Evolutionary conservation across 1,140 invertebrate genomes (phyloP).

Genomic region (Bathynomus jamesi): DNA sequence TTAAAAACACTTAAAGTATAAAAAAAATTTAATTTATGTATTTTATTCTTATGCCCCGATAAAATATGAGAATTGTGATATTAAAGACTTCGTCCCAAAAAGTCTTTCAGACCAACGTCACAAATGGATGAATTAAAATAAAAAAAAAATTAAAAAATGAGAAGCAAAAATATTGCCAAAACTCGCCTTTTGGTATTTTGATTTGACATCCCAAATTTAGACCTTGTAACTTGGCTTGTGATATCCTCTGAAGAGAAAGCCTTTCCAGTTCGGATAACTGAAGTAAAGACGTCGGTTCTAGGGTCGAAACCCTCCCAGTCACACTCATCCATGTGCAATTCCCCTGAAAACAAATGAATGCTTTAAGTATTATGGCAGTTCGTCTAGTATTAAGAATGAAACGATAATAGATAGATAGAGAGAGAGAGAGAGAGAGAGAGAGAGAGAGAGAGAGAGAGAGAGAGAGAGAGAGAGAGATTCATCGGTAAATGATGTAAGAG

Average conservation of each 20-base stretch:
- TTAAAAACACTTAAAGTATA: neutral
- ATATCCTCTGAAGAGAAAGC: conserved; percentile 68
- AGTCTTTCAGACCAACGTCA: no score
- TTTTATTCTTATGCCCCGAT: no score
- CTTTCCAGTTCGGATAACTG: conserved; percentile 71
- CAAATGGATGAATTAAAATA: neutral
- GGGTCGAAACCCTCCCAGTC: conserved; percentile 61
- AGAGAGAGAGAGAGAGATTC: no score
- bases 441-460: no score
- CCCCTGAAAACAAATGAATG: conserved; percentile 51
- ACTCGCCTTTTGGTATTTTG: conserved; percentile 59
- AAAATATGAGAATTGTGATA: no score
- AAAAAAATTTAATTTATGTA: neutral
- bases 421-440: no score
- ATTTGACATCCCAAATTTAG: conserved; percentile 73
- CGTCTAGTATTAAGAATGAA: neutral
- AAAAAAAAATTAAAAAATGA: neutral
- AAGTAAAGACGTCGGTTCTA: conserved; percentile 61
- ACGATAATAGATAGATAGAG: no score
- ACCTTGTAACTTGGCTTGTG: conserved; percentile 75
- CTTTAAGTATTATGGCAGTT: no score
- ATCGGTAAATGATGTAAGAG: no score
- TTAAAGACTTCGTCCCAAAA: no score
- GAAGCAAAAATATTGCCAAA: conserved; percentile 7
- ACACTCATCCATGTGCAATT: conserved; percentile 74